Evolutionary conservation across 2,113 vertebrate genomes (phyloP), one percentile per base, ranked within the genome.

Genomic region (Thomomys bottae): DNA sequence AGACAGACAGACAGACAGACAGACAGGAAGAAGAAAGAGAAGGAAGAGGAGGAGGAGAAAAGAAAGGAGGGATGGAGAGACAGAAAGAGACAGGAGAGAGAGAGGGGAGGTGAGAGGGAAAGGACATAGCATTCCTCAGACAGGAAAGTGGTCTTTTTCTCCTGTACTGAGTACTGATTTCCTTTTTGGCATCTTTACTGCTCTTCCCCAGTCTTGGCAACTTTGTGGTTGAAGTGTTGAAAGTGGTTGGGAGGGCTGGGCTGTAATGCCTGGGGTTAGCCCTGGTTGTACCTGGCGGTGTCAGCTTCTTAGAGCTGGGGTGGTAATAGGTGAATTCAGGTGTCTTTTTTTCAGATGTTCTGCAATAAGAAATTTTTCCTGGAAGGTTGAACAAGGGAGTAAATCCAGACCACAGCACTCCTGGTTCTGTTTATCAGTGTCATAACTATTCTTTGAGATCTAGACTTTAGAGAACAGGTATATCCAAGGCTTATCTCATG

Each of bases 341-440:
- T 95, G 75, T 96, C 93, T 95, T 28, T 78, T 64, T 73, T 94
- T 92, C 85, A 84, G 32, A 87, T 94, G 90, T 96, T 57, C 85
- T 28, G 92, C 5, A 72, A 5, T 75, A 49, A 82, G 79, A 68
- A 95, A 28, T 70, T 67, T 92, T 80, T 80, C 66, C 76, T 67
- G 59, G 63, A 80, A 82, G 57, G 28, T 77, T 87, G 79, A 88
- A 70, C n/a, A 30, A 75, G 36, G 91, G 88, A 93, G 90, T 45
- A 72, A 93, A 70, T 83, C n/a, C 64, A 94, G 8, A 92, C 67
- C 7, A 75, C 20, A 42, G 24, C 30, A 2, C 21, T 79, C 0
- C 15, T 88, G 80, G 79, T 34, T 92, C 57, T 95, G 72, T 92
- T 96, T 42, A 84, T 93, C 72, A 67, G 85, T 84, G 12, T 95